phyloP scores from a whole-genome alignment of 1,140 invertebrate species.

The Atta texana region DNA sequence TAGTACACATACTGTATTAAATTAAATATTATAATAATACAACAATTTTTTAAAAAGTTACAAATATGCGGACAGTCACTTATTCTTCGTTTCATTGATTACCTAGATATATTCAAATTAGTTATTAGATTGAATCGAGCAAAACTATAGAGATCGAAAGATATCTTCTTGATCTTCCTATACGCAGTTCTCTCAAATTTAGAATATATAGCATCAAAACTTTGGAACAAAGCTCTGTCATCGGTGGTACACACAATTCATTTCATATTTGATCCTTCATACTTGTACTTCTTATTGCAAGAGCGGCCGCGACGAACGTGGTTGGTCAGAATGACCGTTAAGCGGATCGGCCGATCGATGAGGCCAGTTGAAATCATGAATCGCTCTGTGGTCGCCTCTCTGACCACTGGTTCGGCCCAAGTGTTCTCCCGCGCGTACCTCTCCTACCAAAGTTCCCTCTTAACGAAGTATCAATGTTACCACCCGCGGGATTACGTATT shows the following conservation, averaged over 20 bases:
- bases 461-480: conserved; percentile 79
- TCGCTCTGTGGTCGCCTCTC: conserved; percentile 34
- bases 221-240: neutral
- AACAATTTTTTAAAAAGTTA: neutral
- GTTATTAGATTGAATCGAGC: conserved; percentile 5
- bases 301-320: neutral
- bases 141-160: neutral
- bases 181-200: conserved; percentile 21
- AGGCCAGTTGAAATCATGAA: conserved; percentile 41
- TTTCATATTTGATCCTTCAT: conserved; percentile 38
- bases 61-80: neutral
- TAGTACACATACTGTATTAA: too few relatives aligned
- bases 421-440: neutral
- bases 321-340: conserved; percentile 65
- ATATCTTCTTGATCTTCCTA: conserved; percentile 16
- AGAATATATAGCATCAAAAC: conserved; percentile 17
- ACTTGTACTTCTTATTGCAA: conserved; percentile 12
- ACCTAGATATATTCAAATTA: conserved; percentile 1
- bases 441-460: conserved; percentile 43
- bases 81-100: neutral
- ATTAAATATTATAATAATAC: neutral
- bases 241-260: neutral
- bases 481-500: conserved; percentile 77
- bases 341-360: conserved; percentile 66
- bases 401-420: conserved; percentile 52